phyloP scores from a whole-genome alignment of 2,113 vertebrate genomes.

The Caranx melampygus region DNA sequence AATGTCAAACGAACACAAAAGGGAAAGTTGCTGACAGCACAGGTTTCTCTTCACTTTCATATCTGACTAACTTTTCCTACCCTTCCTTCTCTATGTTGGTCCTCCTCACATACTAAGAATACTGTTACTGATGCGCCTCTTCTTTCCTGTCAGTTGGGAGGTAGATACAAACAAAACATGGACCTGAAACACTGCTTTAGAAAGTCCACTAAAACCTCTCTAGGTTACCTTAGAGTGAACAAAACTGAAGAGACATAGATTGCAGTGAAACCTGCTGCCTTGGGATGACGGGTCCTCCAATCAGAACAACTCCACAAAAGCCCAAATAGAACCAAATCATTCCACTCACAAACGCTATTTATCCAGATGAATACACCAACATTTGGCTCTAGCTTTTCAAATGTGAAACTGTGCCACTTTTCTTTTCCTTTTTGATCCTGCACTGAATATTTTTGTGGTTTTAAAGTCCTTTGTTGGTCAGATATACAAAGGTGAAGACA shows the following conservation, averaged over 20 bases:
- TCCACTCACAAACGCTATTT: too few relatives aligned
- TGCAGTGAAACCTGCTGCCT: too few relatives aligned
- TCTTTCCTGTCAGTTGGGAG: not conserved
- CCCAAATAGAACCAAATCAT: too few relatives aligned
- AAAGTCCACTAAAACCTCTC: not conserved
- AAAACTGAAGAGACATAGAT: not conserved
- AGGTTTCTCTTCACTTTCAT: not conserved
- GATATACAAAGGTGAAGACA: not conserved
- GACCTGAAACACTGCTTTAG: not conserved
- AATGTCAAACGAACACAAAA: conserved; percentile 40
- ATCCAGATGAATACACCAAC: too few relatives aligned
- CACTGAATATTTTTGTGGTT: not conserved
- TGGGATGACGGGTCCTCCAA: too few relatives aligned
- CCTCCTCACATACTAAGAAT: not conserved
- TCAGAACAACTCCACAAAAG: too few relatives aligned
- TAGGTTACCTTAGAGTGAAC: not conserved
- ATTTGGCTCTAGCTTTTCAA: too few relatives aligned
- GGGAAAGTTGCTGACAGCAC: conserved; percentile 23
- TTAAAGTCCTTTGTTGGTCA: not conserved
- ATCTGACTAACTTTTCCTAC: not conserved
- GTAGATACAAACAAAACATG: not conserved
- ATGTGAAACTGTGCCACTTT: too few relatives aligned
- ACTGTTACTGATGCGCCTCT: not conserved
- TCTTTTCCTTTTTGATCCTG: too few relatives aligned
- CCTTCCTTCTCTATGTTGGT: not conserved